Evolutionary conservation across 37 sponge, comb jelly and placozoan species (phyloP), one percentile per base, ranked within the genome.

Genomic region (Dysidea cf. avara): DNA sequence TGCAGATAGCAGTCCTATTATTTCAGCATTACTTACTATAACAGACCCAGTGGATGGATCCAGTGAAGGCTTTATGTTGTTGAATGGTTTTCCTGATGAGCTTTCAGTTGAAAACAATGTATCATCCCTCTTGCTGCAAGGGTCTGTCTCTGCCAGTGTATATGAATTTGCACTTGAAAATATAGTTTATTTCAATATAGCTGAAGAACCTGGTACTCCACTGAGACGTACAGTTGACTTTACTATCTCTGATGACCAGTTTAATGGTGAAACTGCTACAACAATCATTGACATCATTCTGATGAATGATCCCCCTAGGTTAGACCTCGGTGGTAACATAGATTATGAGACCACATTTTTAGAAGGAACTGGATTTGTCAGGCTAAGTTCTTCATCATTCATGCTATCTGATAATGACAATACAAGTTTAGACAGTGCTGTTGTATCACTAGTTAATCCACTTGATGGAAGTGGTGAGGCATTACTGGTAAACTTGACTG

Each of bases 331-430:
- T 5, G 60, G 60, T 17, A 73, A 50, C 50, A 37, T 56, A 26
- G 75, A 82, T 68, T 69, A 78, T 32, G 74, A 72, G 54, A 70
- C 78, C 11, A 58, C 69, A 0, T 88, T 78, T 55, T 39, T 64
- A 18, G 83, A 88, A 53, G 83, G 75, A 2, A 21, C 24, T 22
- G 75, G 78, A 2, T 64, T 78, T 18, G 79, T 90, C 16, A 16
- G 22, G 3, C 77, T 88, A 30, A 61, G 63, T 20, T 51, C 67
- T 1, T 7, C 32, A 14, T 21, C 64, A 0, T 70, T 89, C 22
- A 7, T 22, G 28, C 56, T 87, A 13, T 30, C 54, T 17, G 90
- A 89, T 58, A 79, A 66, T 47, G 90, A 89, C 59, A 69, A 54
- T 36, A 22, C 53, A 11, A 29, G 53, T 26, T 49, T 83, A 7